Percentiles rank a stretch among this genome's conserved stretches.
Conservation (phyloP, 1,140 invertebrate genomes). For the Drosophila littoralis region DNA sequence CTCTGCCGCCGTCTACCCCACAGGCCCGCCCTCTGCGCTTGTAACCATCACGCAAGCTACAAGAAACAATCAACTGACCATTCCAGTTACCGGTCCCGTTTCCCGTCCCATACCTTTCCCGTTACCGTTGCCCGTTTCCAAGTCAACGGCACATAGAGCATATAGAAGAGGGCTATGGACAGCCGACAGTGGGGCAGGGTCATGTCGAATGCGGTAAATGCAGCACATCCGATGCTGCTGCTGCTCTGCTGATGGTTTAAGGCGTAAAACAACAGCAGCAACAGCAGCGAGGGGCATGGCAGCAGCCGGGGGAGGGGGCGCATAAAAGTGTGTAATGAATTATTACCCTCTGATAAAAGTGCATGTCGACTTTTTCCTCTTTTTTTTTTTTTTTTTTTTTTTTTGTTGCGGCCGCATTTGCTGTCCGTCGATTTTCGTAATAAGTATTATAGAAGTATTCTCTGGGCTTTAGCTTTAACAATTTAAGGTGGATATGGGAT, state of each 20-base stretch:
- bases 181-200: constrained; percentile 33
- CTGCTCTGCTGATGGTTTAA: constrained; percentile 43
- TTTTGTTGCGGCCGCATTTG: constrained; percentile 18
- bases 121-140: not conserved
- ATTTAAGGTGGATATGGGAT: constrained; percentile 7
- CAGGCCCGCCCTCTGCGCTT: constrained; percentile 1
- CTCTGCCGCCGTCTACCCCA: not conserved
- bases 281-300: constrained; percentile 13
- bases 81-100: constrained; percentile 8
- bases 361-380: constrained; percentile 64
- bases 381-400: constrained; percentile 16
- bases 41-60: constrained; percentile 40
- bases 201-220: constrained; percentile 65
- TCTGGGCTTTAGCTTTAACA: constrained; percentile 29
- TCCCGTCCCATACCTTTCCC: constrained; percentile 6
- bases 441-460: constrained; percentile 14
- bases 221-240: constrained; percentile 51
- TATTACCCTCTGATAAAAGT: constrained; percentile 81
- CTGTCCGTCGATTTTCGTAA: constrained; percentile 31
- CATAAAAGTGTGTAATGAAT: constrained; percentile 81
- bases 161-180: constrained; percentile 11
- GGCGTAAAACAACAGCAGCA: constrained; percentile 45
- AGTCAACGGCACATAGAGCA: constrained; percentile 26
- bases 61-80: constrained; percentile 51
- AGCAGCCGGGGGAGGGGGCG: constrained; percentile 9